Evolutionary conservation across 2,888 invertebrate genomes (phyloP), one percentile per base, ranked within the genome.

Genomic region (Cenopis cana): DNA sequence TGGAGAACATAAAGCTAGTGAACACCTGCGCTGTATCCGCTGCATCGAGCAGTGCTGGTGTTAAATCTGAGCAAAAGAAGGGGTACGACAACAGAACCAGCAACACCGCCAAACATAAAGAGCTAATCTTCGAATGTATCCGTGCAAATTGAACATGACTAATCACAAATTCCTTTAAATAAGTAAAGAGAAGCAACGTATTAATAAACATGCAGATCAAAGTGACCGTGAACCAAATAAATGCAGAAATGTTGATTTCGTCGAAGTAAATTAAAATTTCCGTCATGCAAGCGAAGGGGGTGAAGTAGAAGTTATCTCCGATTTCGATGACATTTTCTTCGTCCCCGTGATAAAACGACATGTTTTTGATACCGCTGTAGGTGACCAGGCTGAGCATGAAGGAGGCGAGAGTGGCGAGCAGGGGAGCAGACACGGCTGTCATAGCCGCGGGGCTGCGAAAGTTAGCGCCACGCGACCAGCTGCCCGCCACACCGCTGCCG

Each of bases 401-500:
- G 36, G 85, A 79, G 20, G 85, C 64, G 70, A 87, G 83, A 41
- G 84, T 61, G 8, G 89, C 81, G 75, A 86, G 84, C 68, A 90
- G 77, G 29, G 89, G 76, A 2, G 82, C 76, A 11, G 85, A 81
- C 61, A 91, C 83, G 17, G 91, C 81, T 36, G 89, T 90, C 89
- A 90, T 92, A n/a, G 87, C 89, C 1, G 91, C 90, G 20, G 92
- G 90, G 76, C 92, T 91, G 12, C 93, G 88, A 74, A 93, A 92
- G 1, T 87, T 77, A 11, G 83, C 84, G 60, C 89, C 87, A 1
- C 81, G 81, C 10, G 90, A 84, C 69, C 92, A 76, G 79, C 82
- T 88, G 12, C 83, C 73, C 57, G 90, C 80, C 24, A 93, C 83
- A 12, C 91, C 91, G 71, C 79, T 84, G 1, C 93, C 92, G 33